Base-by-base conservation (phyloP, 2,888 invertebrate species). In the Caenorhabditis sinica region DNA sequence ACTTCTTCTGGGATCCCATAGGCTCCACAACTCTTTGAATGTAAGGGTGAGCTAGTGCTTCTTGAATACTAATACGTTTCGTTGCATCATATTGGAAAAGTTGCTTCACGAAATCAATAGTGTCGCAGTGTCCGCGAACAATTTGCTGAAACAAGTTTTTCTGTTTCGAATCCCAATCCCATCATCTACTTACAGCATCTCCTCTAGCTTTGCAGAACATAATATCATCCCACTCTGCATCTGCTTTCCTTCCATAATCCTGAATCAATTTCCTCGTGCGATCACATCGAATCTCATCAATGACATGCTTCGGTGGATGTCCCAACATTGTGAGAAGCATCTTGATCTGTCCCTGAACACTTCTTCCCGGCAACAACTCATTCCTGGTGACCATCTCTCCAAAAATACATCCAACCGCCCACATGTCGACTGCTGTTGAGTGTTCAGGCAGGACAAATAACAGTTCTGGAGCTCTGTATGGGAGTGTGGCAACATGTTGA, bases 351-450 rank as follows among this genome's bases (percentile, higher is more conserved):
- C 87, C 88, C 11, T 89, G 86, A 30, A 91, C 91, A 77, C 89
- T 90, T 83, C 91, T 86, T 45, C 91, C 91, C 0, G 91, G 90
- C 61, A 91, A 88, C 4, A 91, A 63, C 63, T 91, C 91, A 33
- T 89, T 83, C 40, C 90, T 72, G n/a, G 90, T 82, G 49, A 90
- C 84, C 91, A 91, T 91, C 82, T 91, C 91, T 23, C 89, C 91
- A 73, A 90, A 87, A 73, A 91, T 91, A 63, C 91, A 91, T 60
- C 91, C 91, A 28, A 91, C 90, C 5, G 91, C 91, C 91, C 91
- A 91, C 90, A 91, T 90, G 69, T 91, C 91, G 20, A 91, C 91
- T 45, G 90, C 91, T 0, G 91, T 91, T n/a, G 88, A 88, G 69
- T 91, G 91, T 71, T 91, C 90, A 0, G 91, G 90, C 83, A 91